A percentile compares a stretch with the other conserved stretches of the same genome.
Evolutionary conservation across 2,888 invertebrate genomes (phyloP).

Genomic region (Tenthredo notha): DNA sequence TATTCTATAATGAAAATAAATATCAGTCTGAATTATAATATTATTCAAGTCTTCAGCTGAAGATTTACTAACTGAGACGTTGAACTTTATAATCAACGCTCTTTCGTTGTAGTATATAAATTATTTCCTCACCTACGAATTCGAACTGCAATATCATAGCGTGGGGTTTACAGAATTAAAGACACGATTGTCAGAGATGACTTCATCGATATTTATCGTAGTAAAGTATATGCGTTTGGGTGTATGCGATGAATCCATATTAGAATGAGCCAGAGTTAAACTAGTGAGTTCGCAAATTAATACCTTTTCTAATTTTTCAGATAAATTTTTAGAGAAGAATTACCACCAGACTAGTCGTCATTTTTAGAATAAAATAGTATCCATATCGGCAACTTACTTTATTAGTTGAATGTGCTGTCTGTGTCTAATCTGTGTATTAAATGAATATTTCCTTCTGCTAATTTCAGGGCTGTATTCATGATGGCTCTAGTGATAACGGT

Average conservation of each 20-base stretch:
- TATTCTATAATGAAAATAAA: not conserved
- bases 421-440: not conserved
- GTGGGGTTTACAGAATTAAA: not conserved
- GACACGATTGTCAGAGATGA: not conserved
- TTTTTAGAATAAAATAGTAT: not conserved
- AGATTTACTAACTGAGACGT: not conserved
- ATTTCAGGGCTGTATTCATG: constrained; percentile 79
- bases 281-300: not conserved
- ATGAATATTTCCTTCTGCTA: not conserved
- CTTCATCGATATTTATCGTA: not conserved
- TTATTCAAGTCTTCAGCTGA: not conserved
- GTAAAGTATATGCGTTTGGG: not conserved
- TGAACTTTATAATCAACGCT: not conserved
- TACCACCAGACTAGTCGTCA: not conserved
- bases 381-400: not conserved
- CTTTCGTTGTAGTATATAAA: not conserved
- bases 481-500: constrained; percentile 80
- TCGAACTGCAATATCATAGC: not conserved
- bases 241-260: not conserved
- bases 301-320: not conserved
- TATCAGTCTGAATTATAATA: not conserved
- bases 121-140: not conserved
- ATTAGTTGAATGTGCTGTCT: not conserved
- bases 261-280: not conserved
- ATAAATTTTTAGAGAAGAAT: not conserved